Conservation (phyloP, 2,113 vertebrate species). For the Ceyx margarethae region DNA sequence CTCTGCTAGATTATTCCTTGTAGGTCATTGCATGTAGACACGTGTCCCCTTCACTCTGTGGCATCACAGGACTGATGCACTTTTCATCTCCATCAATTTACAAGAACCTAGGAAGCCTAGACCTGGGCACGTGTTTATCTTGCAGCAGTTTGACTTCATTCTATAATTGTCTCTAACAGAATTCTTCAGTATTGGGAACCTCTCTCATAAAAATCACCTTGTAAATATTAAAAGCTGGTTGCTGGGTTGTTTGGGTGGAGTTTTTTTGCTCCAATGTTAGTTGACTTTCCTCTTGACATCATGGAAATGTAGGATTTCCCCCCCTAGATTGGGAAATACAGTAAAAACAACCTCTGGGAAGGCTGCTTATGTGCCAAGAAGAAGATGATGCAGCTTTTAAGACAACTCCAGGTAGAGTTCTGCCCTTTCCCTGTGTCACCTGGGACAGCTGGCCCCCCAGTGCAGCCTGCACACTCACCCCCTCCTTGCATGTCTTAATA, state of each 20-base stretch:
- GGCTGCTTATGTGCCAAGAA: not conserved
- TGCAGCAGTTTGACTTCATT: not conserved
- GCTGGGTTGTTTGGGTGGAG: too few species aligned
- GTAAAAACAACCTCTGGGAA: not conserved
- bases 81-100: not conserved
- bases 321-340: not conserved
- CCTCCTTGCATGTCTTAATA: not conserved
- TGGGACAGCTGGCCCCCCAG: not conserved
- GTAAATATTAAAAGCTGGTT: not conserved
- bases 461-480: not conserved
- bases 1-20: not conserved
- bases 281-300: not conserved
- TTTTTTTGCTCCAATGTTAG: rapidly evolving
- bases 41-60: not conserved
- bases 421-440: not conserved
- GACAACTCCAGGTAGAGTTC: not conserved
- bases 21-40: not conserved
- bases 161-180: not conserved
- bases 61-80: not conserved
- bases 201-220: not conserved
- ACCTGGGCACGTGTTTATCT: rapidly evolving
- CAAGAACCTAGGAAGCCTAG: not conserved
- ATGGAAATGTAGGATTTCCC: not conserved
- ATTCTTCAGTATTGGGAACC: not conserved
- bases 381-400: not conserved